phyloP scores from a whole-genome alignment of 2,797 vertebrate genomes.

The Limosa lapponica region DNA sequence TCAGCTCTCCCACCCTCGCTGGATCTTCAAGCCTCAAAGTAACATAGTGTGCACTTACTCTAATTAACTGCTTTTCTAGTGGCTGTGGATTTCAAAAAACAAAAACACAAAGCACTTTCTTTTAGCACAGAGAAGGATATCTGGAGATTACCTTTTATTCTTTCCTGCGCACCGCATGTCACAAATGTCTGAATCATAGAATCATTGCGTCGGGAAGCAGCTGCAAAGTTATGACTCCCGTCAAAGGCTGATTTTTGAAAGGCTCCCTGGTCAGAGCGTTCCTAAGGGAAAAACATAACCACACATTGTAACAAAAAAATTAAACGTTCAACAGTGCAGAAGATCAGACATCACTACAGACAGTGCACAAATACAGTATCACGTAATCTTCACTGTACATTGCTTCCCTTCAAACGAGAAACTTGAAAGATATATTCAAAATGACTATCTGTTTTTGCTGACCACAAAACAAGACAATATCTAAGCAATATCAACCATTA shows the following conservation, averaged over 20 bases:
- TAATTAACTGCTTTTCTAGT: conserved; percentile 66
- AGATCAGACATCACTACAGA: background rate
- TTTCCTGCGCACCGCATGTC: conserved; percentile 49
- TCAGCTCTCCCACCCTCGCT: conserved; percentile 71
- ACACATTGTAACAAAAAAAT: background rate
- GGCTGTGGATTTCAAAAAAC: background rate
- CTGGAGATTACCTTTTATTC: conserved; percentile 71
- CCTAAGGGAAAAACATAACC: conserved; percentile 75
- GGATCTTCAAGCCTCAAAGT: conserved; percentile 59
- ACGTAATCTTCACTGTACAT: background rate
- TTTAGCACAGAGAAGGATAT: background rate
- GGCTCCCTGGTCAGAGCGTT: conserved; percentile 63
- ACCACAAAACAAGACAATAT: background rate
- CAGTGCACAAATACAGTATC: background rate
- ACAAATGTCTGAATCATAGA: conserved; percentile 21
- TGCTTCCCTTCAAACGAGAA: background rate
- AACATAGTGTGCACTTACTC: conserved; percentile 62
- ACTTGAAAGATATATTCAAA: conserved; percentile 6
- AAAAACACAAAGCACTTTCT: background rate
- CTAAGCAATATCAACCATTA: conserved; percentile 20
- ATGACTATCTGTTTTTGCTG: background rate
- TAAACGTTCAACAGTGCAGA: background rate
- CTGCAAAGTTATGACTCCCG: conserved; percentile 59
- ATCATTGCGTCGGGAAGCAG: conserved; percentile 58
- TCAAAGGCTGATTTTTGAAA: conserved; percentile 73